Percentiles rank a stretch among this genome's conserved stretches.
These are phyloP conservation scores for Neotragus moschatus DNA, from an alignment of 2,113 vertebrate genomes.

Conservation along the genomic window DNA sequence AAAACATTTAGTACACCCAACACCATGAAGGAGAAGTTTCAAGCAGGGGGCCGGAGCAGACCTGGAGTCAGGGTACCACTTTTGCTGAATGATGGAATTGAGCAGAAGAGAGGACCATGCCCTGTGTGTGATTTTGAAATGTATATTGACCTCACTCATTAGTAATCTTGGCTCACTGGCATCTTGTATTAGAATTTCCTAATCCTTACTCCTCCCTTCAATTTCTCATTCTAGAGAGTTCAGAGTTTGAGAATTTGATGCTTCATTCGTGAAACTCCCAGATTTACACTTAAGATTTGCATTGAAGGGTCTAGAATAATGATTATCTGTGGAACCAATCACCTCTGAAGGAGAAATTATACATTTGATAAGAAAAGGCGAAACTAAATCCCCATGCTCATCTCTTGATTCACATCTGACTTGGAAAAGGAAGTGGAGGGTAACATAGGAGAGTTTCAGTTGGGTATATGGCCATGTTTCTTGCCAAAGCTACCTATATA, in stretches of 20 bases:
- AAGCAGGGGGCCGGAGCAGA: not conserved
- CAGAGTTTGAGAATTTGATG: not conserved
- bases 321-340: not conserved
- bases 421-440: not conserved
- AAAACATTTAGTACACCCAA: not conserved
- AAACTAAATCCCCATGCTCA: not conserved
- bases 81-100: too few species aligned
- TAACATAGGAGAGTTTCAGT: not conserved
- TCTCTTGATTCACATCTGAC: not conserved
- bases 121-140: not conserved
- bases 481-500: not conserved
- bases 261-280: not conserved
- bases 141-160: not conserved
- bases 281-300: not conserved
- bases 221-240: not conserved
- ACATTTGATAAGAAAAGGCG: not conserved
- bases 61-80: not conserved
- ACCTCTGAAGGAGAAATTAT: not conserved
- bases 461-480: not conserved
- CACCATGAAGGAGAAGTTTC: not conserved
- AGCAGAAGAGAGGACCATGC: not conserved
- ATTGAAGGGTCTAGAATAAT: not conserved
- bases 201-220: not conserved
- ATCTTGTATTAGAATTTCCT: not conserved
- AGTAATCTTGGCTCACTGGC: not conserved